Evolutionary conservation across 1,140 invertebrate genomes (phyloP).

Genomic region (Chrysoperla carnea): DNA sequence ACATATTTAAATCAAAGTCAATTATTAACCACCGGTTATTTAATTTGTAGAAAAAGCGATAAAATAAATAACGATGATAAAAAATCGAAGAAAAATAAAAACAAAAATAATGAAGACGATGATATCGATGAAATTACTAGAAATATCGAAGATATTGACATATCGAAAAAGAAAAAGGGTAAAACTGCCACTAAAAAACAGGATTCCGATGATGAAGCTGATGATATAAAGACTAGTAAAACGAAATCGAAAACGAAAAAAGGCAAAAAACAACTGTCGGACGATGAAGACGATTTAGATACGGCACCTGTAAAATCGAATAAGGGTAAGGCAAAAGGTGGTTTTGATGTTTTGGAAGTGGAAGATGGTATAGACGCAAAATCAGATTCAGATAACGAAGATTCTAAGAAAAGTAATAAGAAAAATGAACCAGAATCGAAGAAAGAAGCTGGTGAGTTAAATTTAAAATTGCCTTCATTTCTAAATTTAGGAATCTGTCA

Average conservation of each 20-base stretch:
- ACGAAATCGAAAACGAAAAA: neutral
- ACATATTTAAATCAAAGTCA: neutral
- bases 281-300: neutral
- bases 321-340: neutral
- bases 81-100: neutral
- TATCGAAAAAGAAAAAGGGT: neutral
- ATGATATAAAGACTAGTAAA: neutral
- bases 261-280: neutral
- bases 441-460: neutral
- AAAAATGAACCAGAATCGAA: neutral
- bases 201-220: neutral
- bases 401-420: neutral
- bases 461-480: neutral
- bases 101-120: neutral
- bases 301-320: neutral
- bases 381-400: neutral
- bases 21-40: neutral
- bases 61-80: neutral
- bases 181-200: neutral
- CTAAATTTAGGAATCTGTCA: neutral
- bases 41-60: neutral
- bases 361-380: neutral
- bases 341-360: neutral
- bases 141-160: neutral
- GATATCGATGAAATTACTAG: neutral